phyloP scores from a whole-genome alignment of 2,113 vertebrate species.

The Phyllopteryx taeniolatus region DNA sequence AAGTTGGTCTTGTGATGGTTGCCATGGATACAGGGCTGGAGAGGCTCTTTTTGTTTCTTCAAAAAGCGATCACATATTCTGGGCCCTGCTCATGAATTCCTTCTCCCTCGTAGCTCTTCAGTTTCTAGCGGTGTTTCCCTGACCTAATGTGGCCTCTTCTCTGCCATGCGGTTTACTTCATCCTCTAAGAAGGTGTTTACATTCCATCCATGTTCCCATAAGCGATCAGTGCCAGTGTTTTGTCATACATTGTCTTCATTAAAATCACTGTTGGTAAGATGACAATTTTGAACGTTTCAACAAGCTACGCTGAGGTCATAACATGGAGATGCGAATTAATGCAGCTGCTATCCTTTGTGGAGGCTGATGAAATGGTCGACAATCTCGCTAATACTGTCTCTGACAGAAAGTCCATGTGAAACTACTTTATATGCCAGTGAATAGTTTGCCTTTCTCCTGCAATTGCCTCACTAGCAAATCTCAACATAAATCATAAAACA shows the following conservation, averaged over 20 bases:
- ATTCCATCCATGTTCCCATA: constrained; percentile 11
- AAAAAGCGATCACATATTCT: constrained; percentile 5
- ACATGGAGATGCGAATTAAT: constrained; percentile 14
- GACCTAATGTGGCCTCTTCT: constrained; percentile 39
- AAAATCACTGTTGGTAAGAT: constrained; percentile 17
- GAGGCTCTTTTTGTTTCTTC: constrained; percentile 10
- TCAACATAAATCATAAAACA: constrained; percentile 1
- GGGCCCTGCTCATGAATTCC: background rate
- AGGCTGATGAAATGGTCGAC: constrained; percentile 40
- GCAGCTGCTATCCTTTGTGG: constrained; percentile 11
- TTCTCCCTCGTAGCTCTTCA: background rate
- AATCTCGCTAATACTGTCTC: constrained; percentile 15
- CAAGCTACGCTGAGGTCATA: constrained; percentile 33
- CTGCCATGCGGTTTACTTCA: constrained; percentile 11
- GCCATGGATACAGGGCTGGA: constrained; percentile 62
- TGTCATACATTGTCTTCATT: constrained; percentile 20
- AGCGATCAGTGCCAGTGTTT: constrained; percentile 15
- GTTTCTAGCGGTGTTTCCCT: constrained; percentile 14
- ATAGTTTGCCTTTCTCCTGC: constrained; percentile 12
- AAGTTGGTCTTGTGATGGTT: constrained; percentile 61
- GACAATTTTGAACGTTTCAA: constrained; percentile 12
- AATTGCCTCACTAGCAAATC: constrained; percentile 7
- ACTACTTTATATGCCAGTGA: constrained; percentile 30
- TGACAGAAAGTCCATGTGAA: constrained; percentile 25
- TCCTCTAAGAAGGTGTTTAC: constrained; percentile 23